Conservation (phyloP, 2,888 invertebrate genomes). For the Allacma fusca region DNA sequence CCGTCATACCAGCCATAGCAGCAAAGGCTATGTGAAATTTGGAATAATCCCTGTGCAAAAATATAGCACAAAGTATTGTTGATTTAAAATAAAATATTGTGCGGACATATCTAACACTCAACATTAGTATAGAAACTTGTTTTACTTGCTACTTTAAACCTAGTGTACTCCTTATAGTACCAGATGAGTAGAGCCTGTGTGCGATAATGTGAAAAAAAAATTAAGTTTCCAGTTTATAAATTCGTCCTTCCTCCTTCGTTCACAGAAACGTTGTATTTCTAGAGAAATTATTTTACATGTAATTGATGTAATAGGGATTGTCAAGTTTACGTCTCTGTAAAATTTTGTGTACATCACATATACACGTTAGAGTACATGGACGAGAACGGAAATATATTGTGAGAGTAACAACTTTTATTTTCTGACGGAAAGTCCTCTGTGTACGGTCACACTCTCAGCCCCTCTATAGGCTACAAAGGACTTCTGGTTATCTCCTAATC, state of each 20-base stretch:
- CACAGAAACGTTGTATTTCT: neutral
- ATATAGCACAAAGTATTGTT: too few species aligned
- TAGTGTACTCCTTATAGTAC: too few species aligned
- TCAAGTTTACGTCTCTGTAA: neutral
- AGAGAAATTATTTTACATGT: neutral
- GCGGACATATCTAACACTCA: too few species aligned
- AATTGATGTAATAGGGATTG: neutral
- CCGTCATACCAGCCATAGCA: too few species aligned
- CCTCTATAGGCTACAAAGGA: neutral
- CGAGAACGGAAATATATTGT: slow-evolving; percentile 32
- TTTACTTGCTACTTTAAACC: too few species aligned
- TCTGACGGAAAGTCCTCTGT: slow-evolving; percentile 12
- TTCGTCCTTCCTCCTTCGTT: neutral
- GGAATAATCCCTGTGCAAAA: too few species aligned
- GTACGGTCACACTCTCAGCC: neutral
- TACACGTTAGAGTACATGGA: neutral
- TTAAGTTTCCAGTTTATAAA: neutral
- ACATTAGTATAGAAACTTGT: too few species aligned
- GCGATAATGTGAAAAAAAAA: neutral
- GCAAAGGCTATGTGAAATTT: too few species aligned
- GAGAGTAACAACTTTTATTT: slow-evolving; percentile 38
- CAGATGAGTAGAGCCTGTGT: too few species aligned
- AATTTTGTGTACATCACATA: neutral
- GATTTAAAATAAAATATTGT: too few species aligned
- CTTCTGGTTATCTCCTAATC: slow-evolving; percentile 7